These are phyloP conservation scores for Dysmachus trigonus DNA, from an alignment of 2,888 invertebrate genomes.

Conservation along the genomic window DNA sequence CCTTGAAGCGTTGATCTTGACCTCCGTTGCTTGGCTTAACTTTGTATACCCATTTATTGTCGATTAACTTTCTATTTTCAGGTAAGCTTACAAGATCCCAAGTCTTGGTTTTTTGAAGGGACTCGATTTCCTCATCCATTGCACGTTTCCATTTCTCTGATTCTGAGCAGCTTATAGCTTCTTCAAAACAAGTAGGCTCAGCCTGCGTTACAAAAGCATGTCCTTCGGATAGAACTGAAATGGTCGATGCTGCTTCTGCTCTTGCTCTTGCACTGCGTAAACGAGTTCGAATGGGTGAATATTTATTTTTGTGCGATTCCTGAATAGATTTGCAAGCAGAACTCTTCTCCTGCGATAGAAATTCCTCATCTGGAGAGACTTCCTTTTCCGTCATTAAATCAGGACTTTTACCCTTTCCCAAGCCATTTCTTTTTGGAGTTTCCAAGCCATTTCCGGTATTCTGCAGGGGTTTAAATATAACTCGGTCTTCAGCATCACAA, in stretches of 20 bases:
- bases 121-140: constrained; percentile 46
- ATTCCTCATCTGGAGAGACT: not conserved
- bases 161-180: constrained; percentile 42
- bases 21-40: constrained; percentile 33
- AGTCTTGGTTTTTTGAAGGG: constrained; percentile 41
- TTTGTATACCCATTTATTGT: constrained; percentile 48
- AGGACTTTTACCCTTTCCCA: not conserved
- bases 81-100: constrained; percentile 46
- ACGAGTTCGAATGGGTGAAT: not conserved
- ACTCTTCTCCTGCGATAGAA: not conserved
- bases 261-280: not conserved
- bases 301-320: not conserved
- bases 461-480: not conserved
- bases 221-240: constrained; percentile 8
- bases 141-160: constrained; percentile 45
- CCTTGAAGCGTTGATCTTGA: constrained; percentile 47
- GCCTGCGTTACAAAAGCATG: not conserved
- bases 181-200: constrained; percentile 17
- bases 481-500: not conserved
- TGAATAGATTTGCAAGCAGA: not conserved
- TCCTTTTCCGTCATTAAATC: not conserved
- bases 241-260: not conserved
- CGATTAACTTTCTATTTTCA: constrained; percentile 10
- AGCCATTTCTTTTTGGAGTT: not conserved
- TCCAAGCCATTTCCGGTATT: not conserved